Base-by-base conservation (phyloP, 2,797 vertebrate species). In the Brotula barbata region DNA sequence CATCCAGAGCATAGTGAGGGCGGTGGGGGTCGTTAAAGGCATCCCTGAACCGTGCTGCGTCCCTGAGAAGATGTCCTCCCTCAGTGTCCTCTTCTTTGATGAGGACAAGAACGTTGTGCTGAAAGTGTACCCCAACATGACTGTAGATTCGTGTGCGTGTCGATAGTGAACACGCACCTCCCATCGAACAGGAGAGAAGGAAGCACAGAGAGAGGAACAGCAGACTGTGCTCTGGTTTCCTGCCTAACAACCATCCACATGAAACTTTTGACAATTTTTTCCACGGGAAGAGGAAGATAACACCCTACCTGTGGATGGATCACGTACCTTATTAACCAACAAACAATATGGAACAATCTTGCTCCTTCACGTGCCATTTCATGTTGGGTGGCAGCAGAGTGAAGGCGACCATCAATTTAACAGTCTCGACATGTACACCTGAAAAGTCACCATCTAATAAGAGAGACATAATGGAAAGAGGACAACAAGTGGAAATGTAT, bases 81-180 rank as follows among this genome's bases (percentile, higher is more conserved):
- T 99, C 72, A 98, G 94, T 67, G 96, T 99, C 83, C 90, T 99
- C 5, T 99, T 96, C 89, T 94, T 99, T 0, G 97, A 99, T 0
- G 95, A 98, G 82, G 95, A 98, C 81, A 94, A 94, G 80, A 98
- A 98, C 0, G 96, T 99, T 51, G 95, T 98, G 56, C 93, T 99
- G 48, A 98, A 98, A 77, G 95, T 97, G 15, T 99, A 99, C 70
- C 96, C 96, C 70, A 98, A 97, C 89, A 99, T 99, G 97, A 96
- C 94, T 61, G 97, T 96, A 54, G 95, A 98, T 57, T 96, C 95
- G 23, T 99, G 97, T 8, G 96, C 93, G 0, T 99, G 96, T 82
- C 92, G 96, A 94, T 99, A 95, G 92, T 64, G 55, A 46, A 66
- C 53, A 13, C 33, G 37, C 41, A 23, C 68, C 52, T 56, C 42